A percentile compares a stretch with the other conserved stretches of the same genome.
phyloP scores from a whole-genome alignment of 2,888 invertebrate genomes.

The Tetanocera ferruginea region DNA sequence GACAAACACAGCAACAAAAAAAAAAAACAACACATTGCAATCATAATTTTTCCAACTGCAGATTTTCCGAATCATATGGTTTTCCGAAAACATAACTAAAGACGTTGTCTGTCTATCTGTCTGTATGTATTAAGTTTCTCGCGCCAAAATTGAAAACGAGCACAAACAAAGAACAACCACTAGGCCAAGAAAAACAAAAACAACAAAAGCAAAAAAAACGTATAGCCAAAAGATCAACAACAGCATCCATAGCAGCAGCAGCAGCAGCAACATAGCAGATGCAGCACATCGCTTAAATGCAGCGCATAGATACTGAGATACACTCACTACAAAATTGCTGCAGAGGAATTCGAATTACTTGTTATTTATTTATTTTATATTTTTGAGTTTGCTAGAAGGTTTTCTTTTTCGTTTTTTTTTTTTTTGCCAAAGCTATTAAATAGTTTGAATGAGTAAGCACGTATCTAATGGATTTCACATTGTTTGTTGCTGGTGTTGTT shows the following conservation, averaged over 20 bases:
- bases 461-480: constrained; percentile 24
- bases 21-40: neutral
- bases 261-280: constrained; percentile 18
- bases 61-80: neutral
- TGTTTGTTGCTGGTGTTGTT: constrained; percentile 10
- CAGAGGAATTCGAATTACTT: constrained; percentile 10
- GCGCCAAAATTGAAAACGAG: neutral
- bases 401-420: neutral
- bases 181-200: neutral
- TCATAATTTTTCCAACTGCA: neutral
- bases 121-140: too few species aligned
- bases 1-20: neutral
- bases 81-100: neutral
- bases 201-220: neutral
- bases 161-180: neutral
- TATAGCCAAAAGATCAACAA: neutral
- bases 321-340: neutral
- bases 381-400: neutral
- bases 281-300: constrained; percentile 10
- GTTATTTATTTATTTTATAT: constrained; percentile 8
- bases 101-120: neutral
- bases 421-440: constrained; percentile 15
- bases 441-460: constrained; percentile 18
- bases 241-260: neutral
- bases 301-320: neutral